phyloP scores from a whole-genome alignment of 2,797 vertebrate genomes.

The Phrynocephalus guinanensis region DNA sequence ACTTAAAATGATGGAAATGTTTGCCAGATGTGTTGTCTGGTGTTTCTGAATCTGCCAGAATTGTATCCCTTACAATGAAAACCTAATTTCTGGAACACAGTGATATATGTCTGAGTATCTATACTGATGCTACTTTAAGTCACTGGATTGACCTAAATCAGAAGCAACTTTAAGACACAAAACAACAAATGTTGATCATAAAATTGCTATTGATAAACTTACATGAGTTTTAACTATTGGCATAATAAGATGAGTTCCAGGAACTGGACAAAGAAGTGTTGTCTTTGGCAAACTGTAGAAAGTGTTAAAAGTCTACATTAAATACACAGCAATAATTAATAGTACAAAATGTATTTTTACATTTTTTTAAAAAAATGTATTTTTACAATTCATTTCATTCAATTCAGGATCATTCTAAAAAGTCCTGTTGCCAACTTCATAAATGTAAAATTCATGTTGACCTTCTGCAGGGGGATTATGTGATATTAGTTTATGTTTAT shows the following conservation, averaged over 20 bases:
- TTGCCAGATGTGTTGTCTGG: neutral
- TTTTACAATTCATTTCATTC: neutral
- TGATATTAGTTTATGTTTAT: no score
- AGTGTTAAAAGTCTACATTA: slow-evolving; percentile 11
- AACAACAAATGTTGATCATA: no score
- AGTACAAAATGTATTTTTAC: neutral
- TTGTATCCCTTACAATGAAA: neutral
- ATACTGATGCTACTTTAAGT: neutral
- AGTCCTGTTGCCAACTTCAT: neutral
- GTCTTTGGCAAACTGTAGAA: slow-evolving; percentile 19
- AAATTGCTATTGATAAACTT: neutral
- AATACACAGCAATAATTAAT: neutral
- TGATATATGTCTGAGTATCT: neutral
- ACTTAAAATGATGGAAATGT: neutral
- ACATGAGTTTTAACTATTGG: slow-evolving; percentile 34
- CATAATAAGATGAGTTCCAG: slow-evolving; percentile 33
- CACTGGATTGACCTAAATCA: no score
- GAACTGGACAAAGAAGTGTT: slow-evolving; percentile 40
- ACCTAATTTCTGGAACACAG: neutral
- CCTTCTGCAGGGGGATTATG: no score
- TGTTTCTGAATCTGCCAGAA: neutral
- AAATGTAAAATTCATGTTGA: neutral
- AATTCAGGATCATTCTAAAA: neutral
- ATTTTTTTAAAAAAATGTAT: no score
- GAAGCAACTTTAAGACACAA: no score